Conservation (phyloP, 2,888 invertebrate genomes). For the Epicampocera succincta region DNA sequence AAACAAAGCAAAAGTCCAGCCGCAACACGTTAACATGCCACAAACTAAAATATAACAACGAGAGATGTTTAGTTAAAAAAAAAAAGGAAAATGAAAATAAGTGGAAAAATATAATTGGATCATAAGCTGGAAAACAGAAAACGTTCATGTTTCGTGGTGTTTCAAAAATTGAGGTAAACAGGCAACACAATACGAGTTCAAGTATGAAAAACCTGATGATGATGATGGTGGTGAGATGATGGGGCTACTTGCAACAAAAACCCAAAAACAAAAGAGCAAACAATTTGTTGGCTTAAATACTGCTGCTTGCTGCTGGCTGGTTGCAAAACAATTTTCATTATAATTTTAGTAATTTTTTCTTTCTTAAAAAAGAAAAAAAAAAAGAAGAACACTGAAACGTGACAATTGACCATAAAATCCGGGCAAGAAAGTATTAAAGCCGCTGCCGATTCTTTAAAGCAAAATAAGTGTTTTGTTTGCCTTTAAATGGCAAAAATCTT, state of each 20-base stretch:
- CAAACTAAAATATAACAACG: conserved; percentile 24
- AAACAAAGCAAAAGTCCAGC: conserved; percentile 9
- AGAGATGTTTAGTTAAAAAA: conserved; percentile 12
- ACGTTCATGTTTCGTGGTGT: conserved; percentile 43
- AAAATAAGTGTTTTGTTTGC: conserved; percentile 11
- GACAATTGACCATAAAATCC: conserved; percentile 65
- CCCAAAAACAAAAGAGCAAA: background rate
- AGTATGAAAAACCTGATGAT: conserved; percentile 1
- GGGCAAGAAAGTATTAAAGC: background rate
- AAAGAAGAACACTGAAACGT: conserved; percentile 62
- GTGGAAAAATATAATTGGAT: conserved; percentile 62
- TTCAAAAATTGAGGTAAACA: conserved; percentile 54
- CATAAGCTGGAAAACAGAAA: conserved; percentile 47
- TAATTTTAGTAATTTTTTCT: conserved; percentile 13
- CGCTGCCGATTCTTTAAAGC: background rate
- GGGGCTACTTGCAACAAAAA: conserved; percentile 37
- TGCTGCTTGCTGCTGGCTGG: conserved; percentile 15
- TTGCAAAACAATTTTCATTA: conserved; percentile 55
- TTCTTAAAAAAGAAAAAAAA: conserved; percentile 15
- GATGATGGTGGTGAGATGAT: no score
- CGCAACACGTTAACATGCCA: conserved; percentile 47
- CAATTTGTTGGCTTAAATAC: conserved; percentile 20
- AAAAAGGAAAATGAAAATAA: conserved; percentile 40
- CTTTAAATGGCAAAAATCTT: conserved; percentile 8
- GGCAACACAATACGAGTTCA: conserved; percentile 24